A percentile compares a stretch with the other conserved stretches of the same genome.
Evolutionary conservation across 2,797 vertebrate species (phyloP).

Genomic region (Coregonus suidteri): DNA sequence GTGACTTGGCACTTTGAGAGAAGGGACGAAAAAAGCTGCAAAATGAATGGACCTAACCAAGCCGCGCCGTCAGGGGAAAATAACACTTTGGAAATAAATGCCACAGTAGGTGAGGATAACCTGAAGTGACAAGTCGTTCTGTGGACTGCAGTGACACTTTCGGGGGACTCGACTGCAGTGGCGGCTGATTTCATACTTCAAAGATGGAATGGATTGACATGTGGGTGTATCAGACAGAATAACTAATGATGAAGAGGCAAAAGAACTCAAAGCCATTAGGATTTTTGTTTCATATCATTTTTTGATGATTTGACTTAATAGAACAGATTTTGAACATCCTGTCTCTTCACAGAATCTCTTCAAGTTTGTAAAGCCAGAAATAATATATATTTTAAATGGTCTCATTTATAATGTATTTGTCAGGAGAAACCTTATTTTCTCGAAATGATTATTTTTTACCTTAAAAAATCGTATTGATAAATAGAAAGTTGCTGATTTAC

Average conservation of each 20-base stretch:
- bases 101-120: conserved; percentile 2
- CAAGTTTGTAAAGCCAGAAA: neutral
- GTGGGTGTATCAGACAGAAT: conserved; percentile 35
- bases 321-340: neutral
- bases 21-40: neutral
- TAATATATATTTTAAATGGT: neutral
- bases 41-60: conserved; percentile 18
- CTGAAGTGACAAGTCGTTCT: conserved; percentile 8
- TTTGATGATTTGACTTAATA: conserved; percentile 30
- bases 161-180: neutral
- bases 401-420: neutral
- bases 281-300: neutral
- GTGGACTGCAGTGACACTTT: neutral
- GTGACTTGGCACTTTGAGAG: conserved; percentile 51
- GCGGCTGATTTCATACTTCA: neutral
- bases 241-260: neutral
- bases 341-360: neutral
- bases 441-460: neutral
- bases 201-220: neutral
- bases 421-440: neutral
- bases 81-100: neutral
- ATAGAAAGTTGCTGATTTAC: neutral
- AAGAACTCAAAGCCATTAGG: conserved; percentile 1
- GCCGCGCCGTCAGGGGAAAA: conserved; percentile 14
- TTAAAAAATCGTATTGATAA: neutral